These are phyloP conservation scores for Cyclura pinguis DNA, from an alignment of 2,797 vertebrate species.

Conservation along the genomic window DNA sequence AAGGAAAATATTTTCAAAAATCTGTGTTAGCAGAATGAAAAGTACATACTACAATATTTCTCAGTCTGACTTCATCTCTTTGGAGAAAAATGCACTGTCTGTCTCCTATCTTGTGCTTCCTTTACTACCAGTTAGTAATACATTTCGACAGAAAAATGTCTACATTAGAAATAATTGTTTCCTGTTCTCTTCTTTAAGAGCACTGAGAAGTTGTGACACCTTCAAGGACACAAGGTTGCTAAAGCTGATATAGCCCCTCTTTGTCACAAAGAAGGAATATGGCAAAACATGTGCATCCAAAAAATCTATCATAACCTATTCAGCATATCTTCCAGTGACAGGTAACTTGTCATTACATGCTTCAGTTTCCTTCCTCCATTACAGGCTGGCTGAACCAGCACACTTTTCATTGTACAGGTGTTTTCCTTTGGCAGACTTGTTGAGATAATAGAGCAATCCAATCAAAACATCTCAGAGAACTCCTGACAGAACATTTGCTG, in stretches of 20 bases:
- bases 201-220: not conserved
- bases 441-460: conserved; percentile 78
- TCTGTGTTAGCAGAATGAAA: not conserved
- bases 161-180: conserved; percentile 37
- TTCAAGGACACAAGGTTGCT: conserved; percentile 35
- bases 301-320: conserved; percentile 46
- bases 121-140: not conserved
- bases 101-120: accelerated
- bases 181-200: conserved; percentile 1
- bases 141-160: conserved; percentile 28
- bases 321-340: conserved; percentile 48
- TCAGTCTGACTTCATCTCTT: not conserved
- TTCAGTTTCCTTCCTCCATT: conserved; percentile 50
- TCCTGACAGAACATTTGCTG: conserved; percentile 78
- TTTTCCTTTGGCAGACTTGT: conserved; percentile 74
- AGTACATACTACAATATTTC: not conserved
- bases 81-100: not conserved
- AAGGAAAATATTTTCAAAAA: not conserved
- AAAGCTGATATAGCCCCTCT: not conserved
- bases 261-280: not conserved
- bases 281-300: conserved; percentile 1
- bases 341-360: conserved; percentile 58
- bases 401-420: conserved; percentile 71
- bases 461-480: conserved; percentile 74
- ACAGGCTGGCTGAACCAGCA: conserved; percentile 57